These are phyloP conservation scores for Struthidea cinerea DNA, from an alignment of 2,113 vertebrate genomes.

Conservation along the genomic window DNA sequence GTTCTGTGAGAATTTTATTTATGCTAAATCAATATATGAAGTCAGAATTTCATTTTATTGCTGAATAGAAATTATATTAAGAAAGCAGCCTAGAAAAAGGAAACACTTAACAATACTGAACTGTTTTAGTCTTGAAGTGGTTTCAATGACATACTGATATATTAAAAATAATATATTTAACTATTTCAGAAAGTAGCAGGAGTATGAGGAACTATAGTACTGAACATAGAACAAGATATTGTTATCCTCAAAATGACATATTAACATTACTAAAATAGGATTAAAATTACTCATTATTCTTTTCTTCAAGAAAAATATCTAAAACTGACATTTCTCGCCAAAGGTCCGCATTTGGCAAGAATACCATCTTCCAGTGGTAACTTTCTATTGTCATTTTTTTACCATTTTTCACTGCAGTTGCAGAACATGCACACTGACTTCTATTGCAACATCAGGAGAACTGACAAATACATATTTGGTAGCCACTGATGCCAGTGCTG, in stretches of 20 bases:
- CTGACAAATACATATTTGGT: background rate
- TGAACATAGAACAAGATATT: background rate
- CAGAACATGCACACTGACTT: background rate
- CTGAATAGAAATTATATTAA: conserved; percentile 1
- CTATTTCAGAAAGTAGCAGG: background rate
- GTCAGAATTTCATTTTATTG: conserved; percentile 30
- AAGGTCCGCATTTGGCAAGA: background rate
- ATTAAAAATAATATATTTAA: background rate
- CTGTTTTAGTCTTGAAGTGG: background rate
- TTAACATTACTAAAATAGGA: background rate
- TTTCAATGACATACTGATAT: background rate
- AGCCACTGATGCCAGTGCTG: background rate
- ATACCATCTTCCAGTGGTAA: background rate
- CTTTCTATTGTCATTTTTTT: background rate
- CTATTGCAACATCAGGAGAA: background rate
- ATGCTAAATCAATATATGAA: conserved; percentile 51
- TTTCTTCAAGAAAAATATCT: background rate
- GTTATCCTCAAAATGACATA: background rate
- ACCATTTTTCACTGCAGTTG: background rate
- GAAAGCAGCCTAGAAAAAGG: background rate
- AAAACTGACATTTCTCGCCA: background rate
- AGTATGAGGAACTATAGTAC: background rate
- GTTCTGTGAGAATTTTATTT: conserved; percentile 32
- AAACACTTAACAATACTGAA: background rate
- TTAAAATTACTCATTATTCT: background rate